Base-by-base conservation (phyloP, 2,797 vertebrate genomes). In the Acipenser transmontanus region DNA sequence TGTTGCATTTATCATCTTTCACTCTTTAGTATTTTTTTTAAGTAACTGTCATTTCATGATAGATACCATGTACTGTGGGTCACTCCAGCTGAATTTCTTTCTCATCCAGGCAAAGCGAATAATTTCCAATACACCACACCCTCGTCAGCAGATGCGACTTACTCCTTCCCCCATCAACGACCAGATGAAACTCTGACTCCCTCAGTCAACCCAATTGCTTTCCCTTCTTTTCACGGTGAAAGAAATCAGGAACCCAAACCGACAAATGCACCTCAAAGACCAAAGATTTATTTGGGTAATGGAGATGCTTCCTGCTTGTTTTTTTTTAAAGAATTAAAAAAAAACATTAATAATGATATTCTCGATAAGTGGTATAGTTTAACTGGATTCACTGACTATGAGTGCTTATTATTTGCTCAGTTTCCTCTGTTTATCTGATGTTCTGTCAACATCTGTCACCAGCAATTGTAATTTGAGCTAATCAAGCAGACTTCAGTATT, bases 61-160 rank as follows among this genome's bases (percentile, higher is more conserved):
- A 7, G 60, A 61, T 61, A 61, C 7, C 1, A 61, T 61, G 2
- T 34, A 34, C 34, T 52, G 11, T 17, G 34, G 14, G 60, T 61
- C 17, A 61, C 17, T 47, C 17, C 5, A 20, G 17, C 34, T 20
- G 17, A 9, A 61, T 47, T 47, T 61, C 17, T 61, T 61, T 61
- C 34, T 61, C 11, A 61, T 61, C 14, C 60, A 61, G 60, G 60
- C 34, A 61, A 14, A 61, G 17, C 17, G 11, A 34, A 61, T 34
- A 6, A 12, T 9, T 34, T 61, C 7, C 17, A 8, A 61, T 17
- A 61, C 4, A 8, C 34, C 7, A n/a, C 59, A 17, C 34, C 60
- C 17, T 34, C 60, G 17, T 11, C 60, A 6, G 11, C 7, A 10
- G 47, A 61, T 61, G 60, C 10, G 47, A 7, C 60, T 14, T 8